These are phyloP conservation scores for Eurytoma californica DNA, from an alignment of 2,888 invertebrate genomes.

Conservation along the genomic window DNA sequence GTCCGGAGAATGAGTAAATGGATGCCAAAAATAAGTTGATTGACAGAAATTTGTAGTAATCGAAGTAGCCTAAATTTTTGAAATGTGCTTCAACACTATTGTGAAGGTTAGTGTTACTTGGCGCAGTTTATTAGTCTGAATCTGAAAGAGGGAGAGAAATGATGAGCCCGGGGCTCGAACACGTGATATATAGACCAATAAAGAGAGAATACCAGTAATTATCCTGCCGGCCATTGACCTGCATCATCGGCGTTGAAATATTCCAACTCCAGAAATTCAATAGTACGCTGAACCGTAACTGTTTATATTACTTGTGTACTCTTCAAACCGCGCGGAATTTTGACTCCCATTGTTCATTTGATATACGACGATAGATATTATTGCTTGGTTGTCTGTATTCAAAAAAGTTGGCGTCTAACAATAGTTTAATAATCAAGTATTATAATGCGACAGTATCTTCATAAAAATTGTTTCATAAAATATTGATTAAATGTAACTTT, in stretches of 20 bases:
- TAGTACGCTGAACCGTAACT: slow-evolving; percentile 1
- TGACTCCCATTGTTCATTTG: background rate
- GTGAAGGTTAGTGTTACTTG: slow-evolving; percentile 58
- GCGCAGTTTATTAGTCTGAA: slow-evolving; percentile 30
- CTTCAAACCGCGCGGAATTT: background rate
- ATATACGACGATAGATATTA: background rate
- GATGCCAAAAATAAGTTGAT: too few relatives aligned
- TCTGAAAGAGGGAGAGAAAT: slow-evolving; percentile 46
- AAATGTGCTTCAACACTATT: slow-evolving; percentile 50
- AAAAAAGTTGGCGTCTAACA: too few relatives aligned
- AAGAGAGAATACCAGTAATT: slow-evolving; percentile 71
- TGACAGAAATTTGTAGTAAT: too few relatives aligned
- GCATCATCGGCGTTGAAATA: slow-evolving; percentile 44
- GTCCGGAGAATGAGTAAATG: too few relatives aligned
- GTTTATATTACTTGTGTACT: slow-evolving; percentile 10
- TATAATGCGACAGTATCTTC: too few relatives aligned
- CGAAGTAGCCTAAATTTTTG: slow-evolving; percentile 5
- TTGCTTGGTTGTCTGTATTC: too few relatives aligned
- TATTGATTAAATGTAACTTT: too few relatives aligned
- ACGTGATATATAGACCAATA: slow-evolving; percentile 72
- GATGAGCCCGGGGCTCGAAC: background rate
- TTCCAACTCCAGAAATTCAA: slow-evolving; percentile 24
- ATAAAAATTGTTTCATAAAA: too few relatives aligned
- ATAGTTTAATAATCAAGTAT: too few relatives aligned
- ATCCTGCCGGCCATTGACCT: slow-evolving; percentile 69